These are phyloP conservation scores for Ctenomys sociabilis DNA, from an alignment of 2,113 vertebrate species.

Conservation along the genomic window DNA sequence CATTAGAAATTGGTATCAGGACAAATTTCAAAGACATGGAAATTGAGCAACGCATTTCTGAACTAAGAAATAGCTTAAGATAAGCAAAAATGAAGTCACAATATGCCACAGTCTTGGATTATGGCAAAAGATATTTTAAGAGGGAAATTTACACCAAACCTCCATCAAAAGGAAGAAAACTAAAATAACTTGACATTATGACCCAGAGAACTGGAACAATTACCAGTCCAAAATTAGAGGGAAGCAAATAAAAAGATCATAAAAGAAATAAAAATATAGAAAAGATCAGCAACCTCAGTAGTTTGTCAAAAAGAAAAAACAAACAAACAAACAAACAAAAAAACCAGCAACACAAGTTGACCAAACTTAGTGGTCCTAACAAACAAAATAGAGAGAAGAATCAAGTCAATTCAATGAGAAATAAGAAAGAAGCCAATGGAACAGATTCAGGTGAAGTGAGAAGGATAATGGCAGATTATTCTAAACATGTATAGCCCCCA, in stretches of 20 bases:
- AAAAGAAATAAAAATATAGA: not conserved
- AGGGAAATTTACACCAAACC: not conserved
- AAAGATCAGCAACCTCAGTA: not conserved
- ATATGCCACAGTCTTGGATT: not conserved
- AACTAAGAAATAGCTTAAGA: not conserved
- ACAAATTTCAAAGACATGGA: not conserved
- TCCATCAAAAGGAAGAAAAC: not conserved
- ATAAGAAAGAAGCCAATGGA: not conserved
- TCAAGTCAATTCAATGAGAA: not conserved
- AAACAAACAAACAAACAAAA: not conserved
- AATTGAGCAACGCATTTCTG: not conserved
- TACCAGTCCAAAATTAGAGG: not conserved
- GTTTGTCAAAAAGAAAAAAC: not conserved
- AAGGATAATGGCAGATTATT: not conserved
- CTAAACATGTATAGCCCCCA: not conserved
- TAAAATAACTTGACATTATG: not conserved
- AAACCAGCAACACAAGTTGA: not conserved
- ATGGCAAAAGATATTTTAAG: not conserved
- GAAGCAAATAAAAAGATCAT: not conserved
- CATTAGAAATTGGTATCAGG: not conserved
- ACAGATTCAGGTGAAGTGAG: not conserved
- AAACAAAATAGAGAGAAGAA: not conserved
- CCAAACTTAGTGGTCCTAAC: not conserved
- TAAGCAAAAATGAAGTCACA: not conserved
- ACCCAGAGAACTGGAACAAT: not conserved